phyloP scores from a whole-genome alignment of 1,140 invertebrate genomes.

The Sarcophaga bullata region DNA sequence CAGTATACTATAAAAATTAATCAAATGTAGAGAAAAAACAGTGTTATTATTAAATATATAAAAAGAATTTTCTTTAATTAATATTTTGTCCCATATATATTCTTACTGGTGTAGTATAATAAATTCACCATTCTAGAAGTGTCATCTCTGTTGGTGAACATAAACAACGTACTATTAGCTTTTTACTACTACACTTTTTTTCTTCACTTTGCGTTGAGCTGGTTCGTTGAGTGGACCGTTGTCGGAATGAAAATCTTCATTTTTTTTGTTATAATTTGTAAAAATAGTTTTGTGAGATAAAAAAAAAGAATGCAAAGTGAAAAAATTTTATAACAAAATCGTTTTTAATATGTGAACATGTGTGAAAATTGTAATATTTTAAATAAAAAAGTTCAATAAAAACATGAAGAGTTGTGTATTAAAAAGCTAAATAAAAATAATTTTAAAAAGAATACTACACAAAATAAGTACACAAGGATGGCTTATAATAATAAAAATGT shows the following conservation, averaged over 20 bases:
- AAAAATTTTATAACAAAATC: neutral
- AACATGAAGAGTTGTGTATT: neutral
- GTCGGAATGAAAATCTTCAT: neutral
- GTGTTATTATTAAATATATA: too few relatives aligned
- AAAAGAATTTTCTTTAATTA: too few relatives aligned
- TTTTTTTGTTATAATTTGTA: neutral
- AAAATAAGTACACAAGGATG: too few relatives aligned
- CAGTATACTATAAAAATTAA: too few relatives aligned
- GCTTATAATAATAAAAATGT: neutral
- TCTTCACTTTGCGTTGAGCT: slow-evolving; percentile 18
- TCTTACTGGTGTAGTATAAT: too few relatives aligned
- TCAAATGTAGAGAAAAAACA: too few relatives aligned
- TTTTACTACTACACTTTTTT: neutral
- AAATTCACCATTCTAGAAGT: too few relatives aligned
- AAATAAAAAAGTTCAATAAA: neutral
- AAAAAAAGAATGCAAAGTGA: slow-evolving; percentile 15
- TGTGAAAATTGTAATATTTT: too few relatives aligned
- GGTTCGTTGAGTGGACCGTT: slow-evolving; percentile 6
- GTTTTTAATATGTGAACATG: neutral
- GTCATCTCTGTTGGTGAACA: too few relatives aligned
- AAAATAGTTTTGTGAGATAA: slow-evolving; percentile 12
- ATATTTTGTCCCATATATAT: too few relatives aligned
- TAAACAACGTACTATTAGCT: neutral
- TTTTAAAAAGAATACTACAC: too few relatives aligned
- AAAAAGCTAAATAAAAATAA: too few relatives aligned